A percentile compares a stretch with the other conserved stretches of the same genome.
Evolutionary conservation across 2,888 invertebrate genomes (phyloP).

Genomic region (Antitype chi): DNA sequence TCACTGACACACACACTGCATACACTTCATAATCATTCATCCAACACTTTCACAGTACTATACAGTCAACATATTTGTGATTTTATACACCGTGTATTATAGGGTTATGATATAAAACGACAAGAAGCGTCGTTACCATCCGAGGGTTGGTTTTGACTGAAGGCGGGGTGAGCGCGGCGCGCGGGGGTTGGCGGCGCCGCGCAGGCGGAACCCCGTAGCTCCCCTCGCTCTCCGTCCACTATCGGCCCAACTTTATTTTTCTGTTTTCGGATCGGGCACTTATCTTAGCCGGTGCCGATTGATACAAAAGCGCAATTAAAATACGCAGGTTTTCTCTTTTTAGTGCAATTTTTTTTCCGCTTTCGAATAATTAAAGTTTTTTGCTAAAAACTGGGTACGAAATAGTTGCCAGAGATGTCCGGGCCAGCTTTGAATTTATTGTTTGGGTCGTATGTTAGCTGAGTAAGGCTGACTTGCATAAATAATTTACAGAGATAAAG

Average conservation of each 20-base stretch:
- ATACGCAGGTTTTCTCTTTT: constrained; percentile 26
- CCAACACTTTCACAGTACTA: constrained; percentile 59
- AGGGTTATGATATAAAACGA: constrained; percentile 59
- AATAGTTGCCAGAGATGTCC: constrained; percentile 8
- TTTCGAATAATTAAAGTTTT: constrained; percentile 41
- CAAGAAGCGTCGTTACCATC: constrained; percentile 68
- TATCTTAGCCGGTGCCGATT: constrained; percentile 73
- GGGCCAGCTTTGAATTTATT: background rate
- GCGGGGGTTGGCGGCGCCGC: constrained; percentile 74
- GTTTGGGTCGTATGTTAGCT: background rate
- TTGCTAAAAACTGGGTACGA: background rate
- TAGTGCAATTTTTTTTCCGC: constrained; percentile 9
- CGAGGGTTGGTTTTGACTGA: constrained; percentile 76
- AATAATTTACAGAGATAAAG: background rate
- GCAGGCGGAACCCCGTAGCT: constrained; percentile 72
- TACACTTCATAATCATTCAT: constrained; percentile 56
- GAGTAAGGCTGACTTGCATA: constrained; percentile 3
- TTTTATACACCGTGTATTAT: constrained; percentile 53
- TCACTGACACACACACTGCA: constrained; percentile 61
- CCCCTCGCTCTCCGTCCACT: constrained; percentile 65
- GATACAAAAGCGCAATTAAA: constrained; percentile 76
- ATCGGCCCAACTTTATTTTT: constrained; percentile 78
- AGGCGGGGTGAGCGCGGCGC: constrained; percentile 65
- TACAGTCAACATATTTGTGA: constrained; percentile 58
- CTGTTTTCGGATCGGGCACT: constrained; percentile 78